Evolutionary conservation across 2,113 vertebrate species (phyloP), one percentile per base, ranked within the genome.

Genomic region (Miniopterus natalensis): DNA sequence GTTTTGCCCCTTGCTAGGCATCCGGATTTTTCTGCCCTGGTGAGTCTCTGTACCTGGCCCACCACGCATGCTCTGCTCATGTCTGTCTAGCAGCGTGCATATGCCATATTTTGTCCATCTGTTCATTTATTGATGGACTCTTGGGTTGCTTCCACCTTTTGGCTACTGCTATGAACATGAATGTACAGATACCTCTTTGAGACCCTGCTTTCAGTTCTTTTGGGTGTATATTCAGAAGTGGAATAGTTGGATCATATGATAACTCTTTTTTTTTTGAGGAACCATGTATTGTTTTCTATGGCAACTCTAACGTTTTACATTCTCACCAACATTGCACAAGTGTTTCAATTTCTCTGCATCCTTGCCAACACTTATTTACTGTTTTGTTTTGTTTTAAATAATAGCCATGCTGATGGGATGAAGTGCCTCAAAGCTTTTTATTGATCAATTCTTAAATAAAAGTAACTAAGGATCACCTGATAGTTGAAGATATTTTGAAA

Each of bases 401-500:
- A 18, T 47, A 70, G 47, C 11, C 40, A 12, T 85, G 8, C 25
- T 84, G 63, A 51, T 23, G 15, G 17, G 10, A 20, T 17, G n/a
- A 85, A 23, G 6, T 20, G 1, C 3, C 12, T 84, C 0, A 74
- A 15, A 45, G 29, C 5, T 71, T 88, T 66, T 84, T 65, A n/a
- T 18, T 95, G 40, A 23, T 83, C 84, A 20, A 55, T 65, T 84
- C 57, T 84, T 93, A 93, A 79, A 21, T 25, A 71, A 27, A 11
- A 49, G 77, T 5, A 84, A 75, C 8, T 84, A 53, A 90, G 45
- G 51, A 87, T 78, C 25, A 78, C 40, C n/a, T 87, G 13, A 13
- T 59, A 79, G 6, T 84, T 92, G 83, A 94, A 73, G 27, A 49
- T 84, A 79, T 20, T 53, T 27, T 86, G 10, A 75, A 84, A 92